Evolutionary conservation across 1,140 invertebrate genomes (phyloP).

Genomic region (Hylaeus volcanicus): DNA sequence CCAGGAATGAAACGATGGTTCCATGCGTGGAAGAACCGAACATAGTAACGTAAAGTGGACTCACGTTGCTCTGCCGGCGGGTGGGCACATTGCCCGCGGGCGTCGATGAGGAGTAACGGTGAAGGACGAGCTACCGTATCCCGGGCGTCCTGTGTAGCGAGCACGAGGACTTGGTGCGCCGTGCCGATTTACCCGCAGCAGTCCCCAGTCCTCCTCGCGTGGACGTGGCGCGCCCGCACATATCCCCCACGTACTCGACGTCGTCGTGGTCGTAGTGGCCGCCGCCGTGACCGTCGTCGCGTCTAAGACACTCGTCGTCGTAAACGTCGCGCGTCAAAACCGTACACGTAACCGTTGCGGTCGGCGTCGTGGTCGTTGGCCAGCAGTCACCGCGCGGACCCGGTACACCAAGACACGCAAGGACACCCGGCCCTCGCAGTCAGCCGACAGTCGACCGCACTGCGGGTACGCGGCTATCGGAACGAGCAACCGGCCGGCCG

Average conservation of each 20-base stretch:
- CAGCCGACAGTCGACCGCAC: slow-evolving; percentile 52
- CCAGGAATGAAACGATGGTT: too few relatives aligned
- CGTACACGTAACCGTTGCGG: slow-evolving; percentile 27
- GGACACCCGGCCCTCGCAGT: slow-evolving; percentile 27
- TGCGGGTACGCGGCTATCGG: slow-evolving; percentile 57
- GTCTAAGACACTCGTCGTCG: slow-evolving; percentile 17
- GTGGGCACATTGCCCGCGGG: slow-evolving; percentile 81
- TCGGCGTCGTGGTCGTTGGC: slow-evolving; percentile 10
- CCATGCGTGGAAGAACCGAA: too few relatives aligned
- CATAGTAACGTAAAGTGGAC: slow-evolving; percentile 44
- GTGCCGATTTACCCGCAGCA: slow-evolving; percentile 72
- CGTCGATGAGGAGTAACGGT: slow-evolving; percentile 75
- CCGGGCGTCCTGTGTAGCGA: slow-evolving; percentile 73
- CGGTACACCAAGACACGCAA: slow-evolving; percentile 19
- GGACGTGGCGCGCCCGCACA: slow-evolving; percentile 68
- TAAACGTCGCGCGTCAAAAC: slow-evolving; percentile 39
- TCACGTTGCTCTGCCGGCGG: slow-evolving; percentile 80
- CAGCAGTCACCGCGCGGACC: slow-evolving; percentile 21
- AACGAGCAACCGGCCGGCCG: slow-evolving; percentile 54
- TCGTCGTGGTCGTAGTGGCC: slow-evolving; percentile 57
- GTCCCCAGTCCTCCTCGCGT: slow-evolving; percentile 69
- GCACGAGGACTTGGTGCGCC: slow-evolving; percentile 72
- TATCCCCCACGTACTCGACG: slow-evolving; percentile 63
- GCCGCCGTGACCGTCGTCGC: slow-evolving; percentile 39
- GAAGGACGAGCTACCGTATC: slow-evolving; percentile 79